These are phyloP conservation scores for Vespertilio murinus DNA, from an alignment of 2,797 vertebrate genomes.

Conservation along the genomic window DNA sequence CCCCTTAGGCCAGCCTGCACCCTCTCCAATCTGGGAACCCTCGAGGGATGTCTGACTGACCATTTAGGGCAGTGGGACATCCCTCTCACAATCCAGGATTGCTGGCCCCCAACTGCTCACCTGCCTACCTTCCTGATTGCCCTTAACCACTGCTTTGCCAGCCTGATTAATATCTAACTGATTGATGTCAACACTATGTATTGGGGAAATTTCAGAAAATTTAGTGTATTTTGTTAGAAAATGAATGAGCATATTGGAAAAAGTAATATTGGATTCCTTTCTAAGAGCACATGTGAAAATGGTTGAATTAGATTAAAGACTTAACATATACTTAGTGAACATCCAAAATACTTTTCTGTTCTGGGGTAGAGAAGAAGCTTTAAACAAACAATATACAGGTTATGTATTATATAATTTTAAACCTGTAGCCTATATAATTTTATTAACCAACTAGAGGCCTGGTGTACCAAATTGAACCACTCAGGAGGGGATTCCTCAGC, in stretches of 20 bases:
- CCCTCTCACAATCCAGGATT: too few species aligned
- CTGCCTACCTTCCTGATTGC: too few species aligned
- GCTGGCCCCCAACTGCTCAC: too few species aligned
- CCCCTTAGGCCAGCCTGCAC: too few species aligned
- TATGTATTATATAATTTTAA: neutral
- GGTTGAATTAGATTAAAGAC: neutral
- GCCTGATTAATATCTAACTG: too few species aligned
- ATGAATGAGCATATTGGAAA: neutral
- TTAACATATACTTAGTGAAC: neutral
- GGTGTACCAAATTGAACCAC: too few species aligned
- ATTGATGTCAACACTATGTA: neutral
- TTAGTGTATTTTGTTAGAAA: neutral
- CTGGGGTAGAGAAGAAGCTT: neutral
- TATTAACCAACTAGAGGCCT: neutral
- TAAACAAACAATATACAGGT: neutral
- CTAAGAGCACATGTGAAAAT: neutral
- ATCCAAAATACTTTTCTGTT: neutral
- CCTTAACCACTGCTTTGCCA: too few species aligned
- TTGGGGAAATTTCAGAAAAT: neutral
- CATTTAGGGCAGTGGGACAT: too few species aligned
- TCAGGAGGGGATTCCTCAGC: too few species aligned
- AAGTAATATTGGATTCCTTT: neutral
- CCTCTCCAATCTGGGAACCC: too few species aligned
- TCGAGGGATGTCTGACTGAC: too few species aligned
- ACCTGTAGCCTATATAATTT: neutral